Base-by-base conservation (phyloP, 2,888 invertebrate genomes). In the Odontocolon sp. region DNA sequence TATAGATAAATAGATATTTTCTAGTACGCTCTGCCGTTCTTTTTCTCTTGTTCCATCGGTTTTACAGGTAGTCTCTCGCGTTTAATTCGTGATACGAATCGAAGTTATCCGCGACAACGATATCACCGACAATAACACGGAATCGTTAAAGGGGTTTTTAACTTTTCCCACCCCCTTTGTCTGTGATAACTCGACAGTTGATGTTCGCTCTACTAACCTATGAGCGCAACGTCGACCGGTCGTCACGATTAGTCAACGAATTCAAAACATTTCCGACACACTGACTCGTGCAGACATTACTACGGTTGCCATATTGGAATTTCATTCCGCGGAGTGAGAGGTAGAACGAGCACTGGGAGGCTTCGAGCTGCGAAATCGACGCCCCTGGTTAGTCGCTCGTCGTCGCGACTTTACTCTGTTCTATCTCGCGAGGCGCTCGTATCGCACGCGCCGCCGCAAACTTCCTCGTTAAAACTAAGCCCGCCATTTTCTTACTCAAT, bases 121-220 rank as follows among this genome's bases (percentile, higher is more conserved):
- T 31, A 47, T 47, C 45, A 63, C 47, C 36, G 63, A 63, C 47
- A 45, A 47, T 33, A 54, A 63, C 45, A 61, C 61, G 45, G n/a
- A 50, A 8, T 61, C 45, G 42, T 16, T 18, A 33, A 38, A 26
- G 56, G 45, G 38, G 47, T 18, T 36, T 36, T 28, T 36, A 23
- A 52, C n/a, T n/a, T n/a, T n/a, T n/a, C n/a, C n/a, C n/a, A n/a
- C n/a, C n/a, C n/a, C n/a, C n/a, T n/a, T n/a, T n/a, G n/a, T n/a
- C 54, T 21, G 61, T 61, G 45, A 59, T 16, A 11, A 42, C 47
- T 69, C 26, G 47, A 45, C 52, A 45, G 54, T 57, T 31, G 40
- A 40, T 59, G 40, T 42, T 66, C 38, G 66, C 61, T 59, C 78
- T 85, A 88, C 88, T 86, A 86, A 88, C 88, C 88, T 88, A 87